These are phyloP conservation scores for Watsonalla cultraria DNA, from an alignment of 2,888 invertebrate species.

Conservation along the genomic window DNA sequence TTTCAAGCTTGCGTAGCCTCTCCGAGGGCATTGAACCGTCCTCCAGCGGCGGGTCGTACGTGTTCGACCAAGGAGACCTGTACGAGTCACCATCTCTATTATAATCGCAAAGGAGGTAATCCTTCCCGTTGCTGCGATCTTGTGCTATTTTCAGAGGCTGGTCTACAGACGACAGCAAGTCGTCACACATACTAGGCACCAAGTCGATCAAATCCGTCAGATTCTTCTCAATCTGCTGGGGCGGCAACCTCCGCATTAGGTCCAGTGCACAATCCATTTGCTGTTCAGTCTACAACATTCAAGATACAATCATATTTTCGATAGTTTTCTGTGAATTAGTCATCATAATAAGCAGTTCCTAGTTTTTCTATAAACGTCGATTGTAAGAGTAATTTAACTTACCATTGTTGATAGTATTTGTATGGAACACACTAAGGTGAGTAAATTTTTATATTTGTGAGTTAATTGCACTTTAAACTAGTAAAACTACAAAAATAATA, in stretches of 20 bases:
- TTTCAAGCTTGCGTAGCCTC: constrained; percentile 94
- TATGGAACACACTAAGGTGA: constrained; percentile 17
- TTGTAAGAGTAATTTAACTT: constrained; percentile 14
- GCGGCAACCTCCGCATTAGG: constrained; percentile 98
- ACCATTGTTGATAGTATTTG: constrained; percentile 38
- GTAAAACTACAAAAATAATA: constrained; percentile 17
- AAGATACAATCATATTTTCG: constrained; percentile 30
- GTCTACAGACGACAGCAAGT: constrained; percentile 97
- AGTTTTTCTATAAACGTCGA: constrained; percentile 6
- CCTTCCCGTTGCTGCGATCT: constrained; percentile 96
- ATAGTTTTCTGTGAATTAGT: constrained; percentile 60
- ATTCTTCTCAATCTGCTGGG: constrained; percentile 99
- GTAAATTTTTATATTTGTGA: constrained; percentile 13
- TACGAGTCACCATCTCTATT: constrained; percentile 99
- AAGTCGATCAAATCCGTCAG: constrained; percentile 98
- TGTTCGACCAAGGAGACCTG: constrained; percentile 99
- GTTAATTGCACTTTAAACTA: constrained; percentile 14
- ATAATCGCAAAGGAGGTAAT: constrained; percentile 98
- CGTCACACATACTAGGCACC: constrained; percentile 97
- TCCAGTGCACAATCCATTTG: constrained; percentile 99
- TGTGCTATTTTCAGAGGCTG: constrained; percentile 98
- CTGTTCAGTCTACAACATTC: constrained; percentile 87
- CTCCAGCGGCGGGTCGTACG: constrained; percentile 97
- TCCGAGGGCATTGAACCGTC: constrained; percentile 99
- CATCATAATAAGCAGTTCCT: constrained; percentile 60